Base-by-base conservation (phyloP, 2,113 vertebrate species). In the Ia io region DNA sequence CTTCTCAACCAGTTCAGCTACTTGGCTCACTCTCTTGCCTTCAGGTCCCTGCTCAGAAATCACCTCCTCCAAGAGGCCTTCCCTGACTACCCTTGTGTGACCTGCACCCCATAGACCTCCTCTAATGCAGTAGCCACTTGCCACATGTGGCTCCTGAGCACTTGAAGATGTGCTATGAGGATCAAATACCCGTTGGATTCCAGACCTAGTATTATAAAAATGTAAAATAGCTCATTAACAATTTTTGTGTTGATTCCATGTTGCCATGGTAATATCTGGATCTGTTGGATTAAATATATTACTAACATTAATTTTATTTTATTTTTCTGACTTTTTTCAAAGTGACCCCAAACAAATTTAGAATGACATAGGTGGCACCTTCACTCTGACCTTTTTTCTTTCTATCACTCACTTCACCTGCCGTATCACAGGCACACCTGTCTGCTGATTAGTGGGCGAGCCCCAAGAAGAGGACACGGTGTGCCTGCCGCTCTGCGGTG, bases 391-490 rank as follows among this genome's bases (percentile, higher is more conserved):
- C 74, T 49, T 32, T 25, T 23, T 28, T 70, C 71, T 56, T 61
- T 17, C 53, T 16, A 3, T 11, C 12, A 6, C n/a, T 63, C 12
- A 3, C 28, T 28, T 40, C 9, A 6, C 40, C 22, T 78, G 73
- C 42, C 1, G 0, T 0, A 9, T 17, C 1, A 18, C 20, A 23
- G 47, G 22, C 16, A 49, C 14, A 6, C 12, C 23, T 18, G 22
- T 42, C 35, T 44, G 16, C 56, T 17, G 25, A 0, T 30, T 14
- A 12, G 32, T 37, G 6, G 53, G 25, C 37, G 3, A 25, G 25
- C 28, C 67, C 37, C 67, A 25, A 47, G 53, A 47, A 4, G 20
- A 37, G 47, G n/a, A n/a, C 20, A 0, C 25, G 70, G 4, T 1
- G 14, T 17, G 8, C 37, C 44, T 3, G 3, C 17, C 37, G 20